Percentiles rank a stretch among this genome's conserved stretches.
phyloP scores from a whole-genome alignment of 1,140 invertebrate genomes.

The Apis florea region DNA sequence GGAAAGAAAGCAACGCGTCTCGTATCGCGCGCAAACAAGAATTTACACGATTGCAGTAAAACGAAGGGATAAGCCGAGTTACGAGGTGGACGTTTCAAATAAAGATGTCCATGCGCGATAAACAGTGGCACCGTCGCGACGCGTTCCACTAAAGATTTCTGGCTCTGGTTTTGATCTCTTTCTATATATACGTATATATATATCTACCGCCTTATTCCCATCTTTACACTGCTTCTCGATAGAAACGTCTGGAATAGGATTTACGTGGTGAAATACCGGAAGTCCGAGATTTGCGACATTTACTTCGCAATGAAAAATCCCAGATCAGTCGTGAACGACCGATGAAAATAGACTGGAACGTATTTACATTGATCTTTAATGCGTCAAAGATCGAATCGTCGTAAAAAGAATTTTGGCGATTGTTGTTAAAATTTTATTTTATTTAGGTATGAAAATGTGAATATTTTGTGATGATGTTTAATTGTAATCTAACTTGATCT shows the following conservation, averaged over 20 bases:
- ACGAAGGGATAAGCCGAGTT: conserved; percentile 10
- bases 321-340: background rate
- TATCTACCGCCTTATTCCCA: background rate
- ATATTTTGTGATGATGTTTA: too few relatives aligned
- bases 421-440: background rate
- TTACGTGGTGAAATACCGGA: conserved; percentile 10
- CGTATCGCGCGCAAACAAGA: conserved; percentile 24
- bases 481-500: too few relatives aligned
- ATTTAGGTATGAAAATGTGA: too few relatives aligned
- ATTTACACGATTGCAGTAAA: conserved; percentile 35
- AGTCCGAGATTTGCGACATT: background rate
- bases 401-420: background rate
- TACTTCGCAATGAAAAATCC: background rate
- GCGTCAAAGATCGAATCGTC: background rate
- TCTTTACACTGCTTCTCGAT: conserved; percentile 7
- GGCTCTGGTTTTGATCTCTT: conserved; percentile 3
- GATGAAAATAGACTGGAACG: background rate
- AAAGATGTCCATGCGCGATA: conserved; percentile 35
- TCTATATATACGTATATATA: background rate
- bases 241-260: conserved; percentile 16
- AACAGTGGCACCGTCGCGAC: conserved; percentile 33
- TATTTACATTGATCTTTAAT: background rate
- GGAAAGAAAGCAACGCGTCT: background rate
- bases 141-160: conserved; percentile 32
- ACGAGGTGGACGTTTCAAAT: conserved; percentile 33